Evolutionary conservation across 1,140 invertebrate species (phyloP).

Genomic region (Drosophila rufa): DNA sequence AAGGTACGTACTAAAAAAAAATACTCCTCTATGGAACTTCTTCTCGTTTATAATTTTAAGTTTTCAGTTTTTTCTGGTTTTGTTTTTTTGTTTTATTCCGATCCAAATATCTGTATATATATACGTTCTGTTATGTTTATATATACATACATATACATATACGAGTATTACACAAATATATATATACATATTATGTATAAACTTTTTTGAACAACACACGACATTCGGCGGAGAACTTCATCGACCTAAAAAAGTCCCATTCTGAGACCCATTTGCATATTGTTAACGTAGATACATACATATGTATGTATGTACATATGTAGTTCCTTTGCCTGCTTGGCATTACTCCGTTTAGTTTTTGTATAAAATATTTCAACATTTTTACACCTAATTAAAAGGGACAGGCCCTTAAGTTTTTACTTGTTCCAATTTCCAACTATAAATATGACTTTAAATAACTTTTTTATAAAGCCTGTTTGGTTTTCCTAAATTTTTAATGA

Average conservation of each 20-base stretch:
- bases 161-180: no score
- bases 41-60: slow-evolving; percentile 27
- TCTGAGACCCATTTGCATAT: slow-evolving; percentile 12
- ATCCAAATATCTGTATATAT: slow-evolving; percentile 16
- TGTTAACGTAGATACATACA: background rate
- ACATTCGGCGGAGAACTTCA: slow-evolving; percentile 37
- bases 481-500: slow-evolving; percentile 39
- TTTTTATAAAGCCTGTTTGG: slow-evolving; percentile 33
- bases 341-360: slow-evolving; percentile 27
- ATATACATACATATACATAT: slow-evolving; percentile 7
- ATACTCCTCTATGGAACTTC: slow-evolving; percentile 16
- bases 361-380: slow-evolving; percentile 56
- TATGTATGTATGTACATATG: background rate
- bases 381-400: slow-evolving; percentile 27
- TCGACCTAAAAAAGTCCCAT: slow-evolving; percentile 10
- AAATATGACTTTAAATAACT: slow-evolving; percentile 30
- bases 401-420: slow-evolving; percentile 20
- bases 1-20: slow-evolving; percentile 79
- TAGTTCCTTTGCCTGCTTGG: slow-evolving; percentile 9
- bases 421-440: slow-evolving; percentile 38
- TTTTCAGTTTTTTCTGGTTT: slow-evolving; percentile 29
- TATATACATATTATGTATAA: slow-evolving; percentile 31
- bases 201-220: slow-evolving; percentile 28
- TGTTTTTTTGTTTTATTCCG: background rate
- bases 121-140: background rate